These are phyloP conservation scores for Spea hammondii DNA, from an alignment of 2,797 vertebrate genomes.

Conservation along the genomic window DNA sequence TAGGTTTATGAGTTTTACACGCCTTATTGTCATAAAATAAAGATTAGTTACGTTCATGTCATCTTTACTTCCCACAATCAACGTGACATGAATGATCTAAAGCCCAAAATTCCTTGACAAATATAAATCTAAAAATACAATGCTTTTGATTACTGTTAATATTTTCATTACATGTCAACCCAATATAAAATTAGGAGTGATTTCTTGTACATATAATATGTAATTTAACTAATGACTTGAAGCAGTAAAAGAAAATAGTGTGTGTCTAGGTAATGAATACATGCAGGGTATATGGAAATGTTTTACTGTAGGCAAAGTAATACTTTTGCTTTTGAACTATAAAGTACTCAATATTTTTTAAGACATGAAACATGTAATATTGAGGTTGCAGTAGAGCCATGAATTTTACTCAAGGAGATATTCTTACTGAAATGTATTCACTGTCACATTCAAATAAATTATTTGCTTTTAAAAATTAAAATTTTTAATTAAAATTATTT, in stretches of 20 bases:
- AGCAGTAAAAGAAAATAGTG: slow-evolving; percentile 28
- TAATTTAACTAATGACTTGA: slow-evolving; percentile 34
- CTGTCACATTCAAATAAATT: neutral
- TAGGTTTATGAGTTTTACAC: slow-evolving; percentile 3
- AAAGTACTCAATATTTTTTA: slow-evolving; percentile 2
- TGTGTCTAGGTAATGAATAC: slow-evolving; percentile 6
- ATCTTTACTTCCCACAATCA: slow-evolving; percentile 8
- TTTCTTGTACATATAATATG: slow-evolving; percentile 20
- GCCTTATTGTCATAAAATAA: neutral
- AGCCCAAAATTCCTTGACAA: slow-evolving; percentile 30
- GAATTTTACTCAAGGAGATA: neutral
- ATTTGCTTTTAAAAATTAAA: too few relatives aligned
- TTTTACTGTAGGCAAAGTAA: slow-evolving; percentile 26
- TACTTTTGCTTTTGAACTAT: neutral
- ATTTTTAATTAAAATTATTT: too few relatives aligned
- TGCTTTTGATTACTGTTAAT: slow-evolving; percentile 13
- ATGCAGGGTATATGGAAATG: slow-evolving; percentile 7
- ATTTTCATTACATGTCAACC: neutral
- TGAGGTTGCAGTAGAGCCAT: neutral
- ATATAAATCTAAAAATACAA: slow-evolving; percentile 12
- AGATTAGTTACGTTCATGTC: slow-evolving; percentile 1
- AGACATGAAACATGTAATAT: slow-evolving; percentile 20
- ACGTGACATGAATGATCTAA: neutral
- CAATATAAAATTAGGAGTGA: slow-evolving; percentile 13
- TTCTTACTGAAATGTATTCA: slow-evolving; percentile 5